Evolutionary conservation across 2,113 vertebrate species (phyloP), one percentile per base, ranked within the genome.

Genomic region (Anthoscopus minutus): DNA sequence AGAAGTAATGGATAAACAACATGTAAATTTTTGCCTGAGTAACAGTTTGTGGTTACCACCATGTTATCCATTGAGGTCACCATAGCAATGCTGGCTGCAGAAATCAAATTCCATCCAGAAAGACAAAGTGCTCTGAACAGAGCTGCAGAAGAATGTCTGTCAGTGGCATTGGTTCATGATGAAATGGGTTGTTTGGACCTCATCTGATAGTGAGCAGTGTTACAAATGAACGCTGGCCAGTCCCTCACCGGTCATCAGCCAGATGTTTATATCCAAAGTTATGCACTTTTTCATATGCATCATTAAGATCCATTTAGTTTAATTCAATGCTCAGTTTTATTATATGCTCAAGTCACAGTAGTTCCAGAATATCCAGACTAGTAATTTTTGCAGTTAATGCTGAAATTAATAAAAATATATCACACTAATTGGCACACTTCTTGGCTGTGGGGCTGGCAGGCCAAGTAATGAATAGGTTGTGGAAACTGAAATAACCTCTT

Each of bases 231-330:
- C 51, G 42, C 38, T 67, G 42, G 10, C 33, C 51, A 67, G 67
- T 94, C 88, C 60, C 81, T 88, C 53, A 81, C 51, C 0, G 0
- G 35, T 92, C 81, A 93, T 96, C 79, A 95, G 92, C 85, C 94
- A 97, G 93, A 94, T 95, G 89, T 97, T 93, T 96, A 70, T 94
- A 70, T 70, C 51, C 79, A 89, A 94, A 96, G 90, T 95, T 80
- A 95, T 67, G 47, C 56, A 83, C 60, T 84, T 93, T 91, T 94
- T 93, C 86, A 70, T 70, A 94, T 61, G 86, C 86, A 95, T 91
- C 94, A 91, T 96, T 95, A 94, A 92, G 74, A 94, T 70, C 62
- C 51, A 93, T 93, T 95, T 93, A 93, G 94, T 90, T 81, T 66
- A 92, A 93, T 62, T 67, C 57, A 89, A 6, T 56, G 35, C 25